Base-by-base conservation (phyloP, 2,888 invertebrate species). In the Agrotis ipsilon region DNA sequence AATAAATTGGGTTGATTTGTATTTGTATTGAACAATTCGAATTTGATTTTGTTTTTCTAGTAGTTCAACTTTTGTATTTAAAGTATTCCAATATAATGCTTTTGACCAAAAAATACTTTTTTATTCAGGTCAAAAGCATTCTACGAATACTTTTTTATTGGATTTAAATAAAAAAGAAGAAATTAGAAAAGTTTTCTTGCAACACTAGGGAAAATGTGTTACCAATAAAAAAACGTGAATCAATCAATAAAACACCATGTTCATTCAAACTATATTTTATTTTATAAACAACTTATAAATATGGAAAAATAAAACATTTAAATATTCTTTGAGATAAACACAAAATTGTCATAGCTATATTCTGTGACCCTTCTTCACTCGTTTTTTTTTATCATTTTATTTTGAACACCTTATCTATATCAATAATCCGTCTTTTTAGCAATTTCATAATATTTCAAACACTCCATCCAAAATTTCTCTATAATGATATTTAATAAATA, bases 191-290 rank as follows among this genome's bases (percentile, higher is more conserved):
- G 32, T 32, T 32, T 9, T 32, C 32, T 9, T 32, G 32, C 11
- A 11, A 27, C 6, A 9, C 13, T n/a, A 14, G 51, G 5, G 21
- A 65, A 51, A 24, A 21, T 9, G 32, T 65, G 18, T 70, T 24
- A 16, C n/a, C 32, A 49, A 32, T 24, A 45, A 68, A 45, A 68
- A 32, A 69, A 57, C 4, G 4, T 1, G 32, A 72, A 43, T 11
- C 2, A 66, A 75, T 55, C 2, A 72, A 57, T 57, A 75, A 68
- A 68, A 72, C 45, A 51, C 32, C 24, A 24, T 16, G 3, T 46
- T 24, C 9, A 39, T 19, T 19, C n/a, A 6, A 48, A 14, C 14
- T 75, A 43, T 43, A 0, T 27, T 71, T 71, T 71, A 71, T 75
- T 65, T 49, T 16, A 19, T 16, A 2, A 19, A 64, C 2, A 39